Evolutionary conservation across 1,140 invertebrate species (phyloP), one percentile per base, ranked within the genome.

Genomic region (Aethina tumida): DNA sequence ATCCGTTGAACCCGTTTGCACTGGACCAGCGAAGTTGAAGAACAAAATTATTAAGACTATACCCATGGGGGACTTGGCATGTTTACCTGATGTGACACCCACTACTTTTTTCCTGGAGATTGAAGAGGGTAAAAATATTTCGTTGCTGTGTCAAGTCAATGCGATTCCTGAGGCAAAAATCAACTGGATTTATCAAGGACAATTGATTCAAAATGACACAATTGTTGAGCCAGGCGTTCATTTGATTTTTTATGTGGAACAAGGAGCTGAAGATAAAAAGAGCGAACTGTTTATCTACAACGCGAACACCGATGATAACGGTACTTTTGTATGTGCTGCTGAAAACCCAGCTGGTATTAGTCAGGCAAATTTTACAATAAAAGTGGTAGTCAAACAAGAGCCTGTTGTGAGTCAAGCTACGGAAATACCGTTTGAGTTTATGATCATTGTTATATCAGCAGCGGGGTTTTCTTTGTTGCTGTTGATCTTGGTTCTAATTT

Each of bases 101-200:
- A 77, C 73, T 2, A 75, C 72, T 2, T 68, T 80, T 18, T 81
- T 75, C 52, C 65, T 85, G 36, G 83, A 88, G 52, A 74, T 85
- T 7, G 75, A 74, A 32, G 77, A 85, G 47, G 84, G 84, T 0
- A 76, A 77, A 30, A 89, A 91, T 49, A 71, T 86, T 5, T 84
- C 83, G 0, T 62, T 91, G 2, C 65, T 75, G 20, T 91, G 86
- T 56, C 67, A 81, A 47, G 81, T 88, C 1, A 74, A 78, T 8
- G 84, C 84, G 9, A 70, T 81, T 6, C 86, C 85, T 0, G 78
- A 81, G 55, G 80, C 84, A 0, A 77, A 74, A 50, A 73, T 88
- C 8, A 73, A 76, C 0, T 91, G 85, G 86, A 74, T 74, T 53
- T 85, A 84, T 58, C 81, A 84, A 50, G 83, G 81, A 2, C 75